Conservation (phyloP, 2,113 vertebrate species). For the Sminthopsis crassicaudata region DNA sequence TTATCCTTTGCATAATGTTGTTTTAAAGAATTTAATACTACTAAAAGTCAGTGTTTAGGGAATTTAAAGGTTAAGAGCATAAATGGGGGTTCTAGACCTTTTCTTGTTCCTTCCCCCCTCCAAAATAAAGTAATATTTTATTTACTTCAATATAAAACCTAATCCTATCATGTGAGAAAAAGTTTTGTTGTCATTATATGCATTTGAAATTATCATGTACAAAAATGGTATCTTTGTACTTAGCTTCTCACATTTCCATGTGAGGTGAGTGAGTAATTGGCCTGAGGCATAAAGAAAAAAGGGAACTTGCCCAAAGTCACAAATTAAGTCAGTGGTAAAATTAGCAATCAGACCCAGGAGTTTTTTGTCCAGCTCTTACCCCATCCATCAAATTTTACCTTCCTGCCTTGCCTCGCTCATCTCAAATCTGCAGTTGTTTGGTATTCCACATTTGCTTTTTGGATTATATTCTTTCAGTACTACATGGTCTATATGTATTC, state of each 20-base stretch:
- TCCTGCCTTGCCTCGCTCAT: not conserved
- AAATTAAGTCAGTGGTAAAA: slow-evolving; percentile 14
- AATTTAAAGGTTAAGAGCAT: slow-evolving; percentile 6
- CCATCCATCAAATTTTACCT: not conserved
- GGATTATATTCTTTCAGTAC: not conserved
- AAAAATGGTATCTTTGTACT: not conserved
- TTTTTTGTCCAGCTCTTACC: not conserved
- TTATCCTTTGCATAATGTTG: slow-evolving; percentile 3
- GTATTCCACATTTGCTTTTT: not conserved
- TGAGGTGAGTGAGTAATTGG: slow-evolving; percentile 31
- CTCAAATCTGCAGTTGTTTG: not conserved
- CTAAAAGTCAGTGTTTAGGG: slow-evolving; percentile 24
- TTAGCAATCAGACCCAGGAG: not conserved
- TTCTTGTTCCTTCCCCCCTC: not conserved
- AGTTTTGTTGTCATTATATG: not conserved
- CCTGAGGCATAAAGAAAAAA: slow-evolving; percentile 37
- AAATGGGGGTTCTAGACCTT: not conserved
- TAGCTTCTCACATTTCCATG: not conserved
- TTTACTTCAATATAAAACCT: not conserved
- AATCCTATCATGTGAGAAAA: not conserved
- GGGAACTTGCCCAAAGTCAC: slow-evolving; percentile 48
- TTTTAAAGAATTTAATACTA: not conserved
- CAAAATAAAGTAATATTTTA: not conserved
- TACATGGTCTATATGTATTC: not conserved
- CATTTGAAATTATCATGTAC: slow-evolving; percentile 28